Evolutionary conservation across 2,888 invertebrate species (phyloP), one percentile per base, ranked within the genome.

Genomic region (Andrena bucephala): DNA sequence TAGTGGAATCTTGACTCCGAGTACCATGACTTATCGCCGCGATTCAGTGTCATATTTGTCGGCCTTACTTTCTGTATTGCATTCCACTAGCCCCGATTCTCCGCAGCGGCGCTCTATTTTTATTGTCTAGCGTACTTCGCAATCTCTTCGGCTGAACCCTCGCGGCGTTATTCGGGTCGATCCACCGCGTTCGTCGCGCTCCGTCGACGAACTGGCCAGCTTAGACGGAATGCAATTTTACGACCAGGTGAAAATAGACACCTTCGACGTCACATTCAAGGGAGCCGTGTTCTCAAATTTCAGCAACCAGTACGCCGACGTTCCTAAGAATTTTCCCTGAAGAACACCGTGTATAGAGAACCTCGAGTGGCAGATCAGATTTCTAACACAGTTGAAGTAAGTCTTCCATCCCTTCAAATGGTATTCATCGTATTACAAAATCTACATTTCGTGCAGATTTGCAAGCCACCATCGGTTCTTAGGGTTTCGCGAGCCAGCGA

Each of bases 221-320:
- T 76, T 72, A 59, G 68, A 63, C 65, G 27, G 54, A 83, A 76
- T 50, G 60, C 76, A 81, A 81, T 83, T 81, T 73, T 73, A 66
- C 54, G 52, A 72, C 7, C 68, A 62, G 42, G 57, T 42, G 59
- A 70, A 80, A 76, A 29, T 63, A 29, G n/a, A 7, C 2, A 29
- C 16, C 69, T n/a, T 36, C 76, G 60, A 24, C 24, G 31, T 36
- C 24, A 42, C 54, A 8, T 54, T 13, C 42, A 50, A 33, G 67
- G 67, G 20, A 68, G 57, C 31, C 42, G 20, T 3, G 8, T 66
- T 10, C 27, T 27, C 16, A 0, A 36, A 13, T 50, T 24, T 29
- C 29, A 27, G 6, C 16, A 13, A 27, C 31, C 31, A 27, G 27
- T 2, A 10, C 20, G 20, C n/a, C 60, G 33, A 10, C n/a, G 6